A percentile compares a stretch with the other conserved stretches of the same genome.
phyloP scores from a whole-genome alignment of 2,797 vertebrate species.

The Zalophus californianus region DNA sequence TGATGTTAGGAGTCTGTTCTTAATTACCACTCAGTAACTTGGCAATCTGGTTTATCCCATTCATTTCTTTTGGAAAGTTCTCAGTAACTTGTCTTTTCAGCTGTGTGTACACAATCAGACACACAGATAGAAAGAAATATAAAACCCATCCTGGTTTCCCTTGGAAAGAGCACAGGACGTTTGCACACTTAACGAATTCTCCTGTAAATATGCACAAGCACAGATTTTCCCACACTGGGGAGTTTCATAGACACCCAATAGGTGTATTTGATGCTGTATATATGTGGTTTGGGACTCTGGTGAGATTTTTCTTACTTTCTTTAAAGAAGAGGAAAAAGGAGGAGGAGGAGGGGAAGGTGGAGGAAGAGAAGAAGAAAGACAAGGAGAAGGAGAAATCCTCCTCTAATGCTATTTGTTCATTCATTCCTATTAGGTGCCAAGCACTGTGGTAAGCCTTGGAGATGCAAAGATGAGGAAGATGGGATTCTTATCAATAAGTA shows the following conservation, averaged over 20 bases:
- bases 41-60: slow-evolving; percentile 39
- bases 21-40: slow-evolving; percentile 50
- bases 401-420: background rate
- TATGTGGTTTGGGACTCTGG: background rate
- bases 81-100: slow-evolving; percentile 7
- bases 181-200: background rate
- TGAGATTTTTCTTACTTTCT: slow-evolving; percentile 24
- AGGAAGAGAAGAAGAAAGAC: background rate
- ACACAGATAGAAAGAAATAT: background rate
- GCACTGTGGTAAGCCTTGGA: background rate
- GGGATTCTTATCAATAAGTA: background rate
- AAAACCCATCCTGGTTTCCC: background rate
- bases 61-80: slow-evolving; percentile 66
- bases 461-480: background rate
- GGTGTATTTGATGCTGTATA: background rate
- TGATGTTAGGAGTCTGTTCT: slow-evolving; percentile 65
- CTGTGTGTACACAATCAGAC: slow-evolving; percentile 30
- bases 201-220: background rate
- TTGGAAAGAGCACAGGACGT: slow-evolving; percentile 15
- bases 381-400: background rate
- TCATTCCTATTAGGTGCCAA: background rate
- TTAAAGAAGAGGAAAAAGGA: background rate
- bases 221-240: background rate
- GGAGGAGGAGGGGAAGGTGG: background rate
- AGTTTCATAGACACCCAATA: slow-evolving; percentile 3